phyloP scores from a whole-genome alignment of 2,888 invertebrate species.

The Strigamia crassipes region DNA sequence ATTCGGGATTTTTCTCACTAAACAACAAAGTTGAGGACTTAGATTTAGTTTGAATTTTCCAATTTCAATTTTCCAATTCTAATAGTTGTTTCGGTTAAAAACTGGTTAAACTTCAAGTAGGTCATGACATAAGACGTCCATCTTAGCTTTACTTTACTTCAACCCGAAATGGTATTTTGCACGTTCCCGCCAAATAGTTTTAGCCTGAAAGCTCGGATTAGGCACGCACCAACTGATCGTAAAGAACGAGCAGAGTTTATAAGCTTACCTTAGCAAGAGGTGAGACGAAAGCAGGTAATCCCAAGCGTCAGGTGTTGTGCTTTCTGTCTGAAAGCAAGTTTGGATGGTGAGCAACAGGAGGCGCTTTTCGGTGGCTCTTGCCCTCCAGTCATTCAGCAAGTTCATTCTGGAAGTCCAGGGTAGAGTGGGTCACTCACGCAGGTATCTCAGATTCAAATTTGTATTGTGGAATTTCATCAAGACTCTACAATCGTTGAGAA shows the following conservation, averaged over 20 bases:
- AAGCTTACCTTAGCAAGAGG: conserved; percentile 32
- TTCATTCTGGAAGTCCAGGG: conserved; percentile 3
- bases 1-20: background rate
- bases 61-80: background rate
- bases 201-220: background rate
- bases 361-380: conserved; percentile 20
- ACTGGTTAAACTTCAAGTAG: conserved; percentile 8
- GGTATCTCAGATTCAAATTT: background rate
- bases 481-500: background rate
- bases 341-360: conserved; percentile 40
- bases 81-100: background rate
- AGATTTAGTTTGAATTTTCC: background rate
- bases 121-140: conserved; percentile 24
- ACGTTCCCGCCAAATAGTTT: conserved; percentile 22
- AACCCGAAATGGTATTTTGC: background rate
- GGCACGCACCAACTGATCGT: conserved; percentile 32
- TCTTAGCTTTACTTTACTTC: conserved; percentile 5
- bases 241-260: conserved; percentile 37
- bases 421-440: background rate
- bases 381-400: background rate
- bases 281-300: background rate
- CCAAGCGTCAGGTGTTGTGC: conserved; percentile 26
- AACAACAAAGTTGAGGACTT: too few species aligned
- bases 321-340: conserved; percentile 25
- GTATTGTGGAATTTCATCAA: background rate